Evolutionary conservation across 2,888 invertebrate species (phyloP), one percentile per base, ranked within the genome.

Genomic region (Watsonalla cultraria): DNA sequence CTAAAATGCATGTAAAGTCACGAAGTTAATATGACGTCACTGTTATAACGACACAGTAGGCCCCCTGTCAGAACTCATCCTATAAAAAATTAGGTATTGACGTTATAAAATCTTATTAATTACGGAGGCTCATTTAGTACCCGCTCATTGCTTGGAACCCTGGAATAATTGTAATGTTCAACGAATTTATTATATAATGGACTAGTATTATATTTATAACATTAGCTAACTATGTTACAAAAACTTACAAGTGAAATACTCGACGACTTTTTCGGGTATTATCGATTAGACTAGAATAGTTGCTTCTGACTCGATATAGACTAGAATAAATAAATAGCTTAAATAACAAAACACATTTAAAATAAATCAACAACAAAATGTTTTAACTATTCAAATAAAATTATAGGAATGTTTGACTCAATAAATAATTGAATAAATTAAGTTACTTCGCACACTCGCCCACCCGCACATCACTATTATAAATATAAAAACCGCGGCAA

Each of bases 321-420:
- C 78, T 80, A 81, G 78, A 79, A 66, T 71, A 73, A 74, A 74
- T 72, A 69, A 64, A 64, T 65, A 61, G 59, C 55, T 66, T 58
- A 54, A 53, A 52, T 65, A 80, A 82, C 76, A 74, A 24, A 77
- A 76, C 63, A 57, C 61, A 65, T 60, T 34, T 51, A 57, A 52
- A 51, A 51, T 52, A 66, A 69, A 73, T 74, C 73, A 78, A 74
- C 70, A 80, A 79, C 74, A 76, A 72, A 60, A 13, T 56, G 66
- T 66, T 64, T 64, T 62, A 75, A 77, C 75, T 74, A 54, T 58
- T 56, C 60, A 62, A 64, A 64, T 67, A 60, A 73, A 71, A 70
- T 72, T 72, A 74, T 46, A 76, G 80, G 80, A 82, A 82, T 81
- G 80, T 80, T 71, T 71, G 64, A 59, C 62, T 57, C 60, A 62